These are phyloP conservation scores for Drosophila merina DNA, from an alignment of 2,888 invertebrate genomes.

Conservation along the genomic window DNA sequence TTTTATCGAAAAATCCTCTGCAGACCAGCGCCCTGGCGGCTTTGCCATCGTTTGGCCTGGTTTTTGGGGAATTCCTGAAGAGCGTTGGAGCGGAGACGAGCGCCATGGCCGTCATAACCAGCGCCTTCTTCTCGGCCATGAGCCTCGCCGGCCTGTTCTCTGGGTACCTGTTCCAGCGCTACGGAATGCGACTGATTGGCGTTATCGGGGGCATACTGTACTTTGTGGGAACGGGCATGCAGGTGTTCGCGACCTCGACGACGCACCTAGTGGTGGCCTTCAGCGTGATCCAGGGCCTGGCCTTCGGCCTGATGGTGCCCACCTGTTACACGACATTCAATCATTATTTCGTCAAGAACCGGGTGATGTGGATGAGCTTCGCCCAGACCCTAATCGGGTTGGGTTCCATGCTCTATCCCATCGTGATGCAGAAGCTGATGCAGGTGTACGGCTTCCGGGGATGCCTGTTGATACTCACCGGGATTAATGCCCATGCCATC, in stretches of 20 bases:
- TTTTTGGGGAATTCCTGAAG: constrained; percentile 89
- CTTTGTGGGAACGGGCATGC: constrained; percentile 86
- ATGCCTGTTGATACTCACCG: constrained; percentile 88
- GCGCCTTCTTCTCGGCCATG: constrained; percentile 86
- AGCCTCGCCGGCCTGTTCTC: constrained; percentile 87
- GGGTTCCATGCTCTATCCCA: constrained; percentile 88
- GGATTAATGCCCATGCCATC: constrained; percentile 87
- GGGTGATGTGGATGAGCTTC: constrained; percentile 90
- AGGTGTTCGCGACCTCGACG: constrained; percentile 87
- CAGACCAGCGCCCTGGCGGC: constrained; percentile 89
- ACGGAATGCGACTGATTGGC: constrained; percentile 88
- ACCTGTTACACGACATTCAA: constrained; percentile 90
- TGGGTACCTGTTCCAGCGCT: constrained; percentile 88
- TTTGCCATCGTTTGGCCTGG: constrained; percentile 88
- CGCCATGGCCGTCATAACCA: constrained; percentile 88
- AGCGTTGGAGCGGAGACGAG: constrained; percentile 88
- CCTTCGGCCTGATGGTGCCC: constrained; percentile 90
- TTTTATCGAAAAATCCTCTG: neutral
- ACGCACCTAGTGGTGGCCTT: constrained; percentile 87
- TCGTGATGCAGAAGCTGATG: constrained; percentile 86
- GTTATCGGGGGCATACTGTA: constrained; percentile 87
- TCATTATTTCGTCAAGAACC: constrained; percentile 88
- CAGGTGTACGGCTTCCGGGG: constrained; percentile 89
- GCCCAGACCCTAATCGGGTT: constrained; percentile 89
- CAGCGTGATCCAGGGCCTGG: constrained; percentile 88